Base-by-base conservation (phyloP, 2,888 invertebrate species). In the Erebia epiphron region DNA sequence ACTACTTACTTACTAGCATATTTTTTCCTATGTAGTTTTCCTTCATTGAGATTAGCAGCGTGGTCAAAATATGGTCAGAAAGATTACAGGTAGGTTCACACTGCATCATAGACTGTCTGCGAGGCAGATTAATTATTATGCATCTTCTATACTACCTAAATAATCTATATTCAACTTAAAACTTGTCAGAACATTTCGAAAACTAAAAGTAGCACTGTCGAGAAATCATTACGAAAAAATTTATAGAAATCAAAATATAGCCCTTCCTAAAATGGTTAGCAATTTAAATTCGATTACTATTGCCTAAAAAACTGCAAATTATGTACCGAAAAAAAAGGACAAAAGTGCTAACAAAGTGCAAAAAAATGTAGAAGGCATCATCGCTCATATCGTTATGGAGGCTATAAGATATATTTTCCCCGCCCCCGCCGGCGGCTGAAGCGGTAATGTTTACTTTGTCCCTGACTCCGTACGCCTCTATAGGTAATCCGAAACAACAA, bases 361-460 rank as follows among this genome's bases (percentile, higher is more conserved):
- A 78, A 75, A 26, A 77, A 76, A 72, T 62, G 65, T 69, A 74
- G 70, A 70, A 71, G 68, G 57, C 76, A 68, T 63, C 70, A 73
- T 77, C 71, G 65, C 64, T 73, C 75, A 77, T 35, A 35, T 73
- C 76, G 70, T 76, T 67, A 73, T 70, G 70, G 54, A 54, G 54
- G 54, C 18, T 54, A 18, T 16, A 54, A 70, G 50, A 66, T 60
- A 72, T 73, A 73, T 56, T 67, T 68, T 69, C 71, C 71, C 64
- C 73, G 68, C 72, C 52, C 50, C 65, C 75, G 77, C 80, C 77
- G 80, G 74, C 82, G 77, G 77, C 73, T 70, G 75, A 77, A 74
- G 73, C 81, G 83, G 79, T 88, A 85, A 87, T 93, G 88, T 93
- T 92, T 91, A 90, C 92, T 92, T 90, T 92, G 91, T 91, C 86